Conservation (phyloP, 2,797 vertebrate species). For the Danionella dracula region DNA sequence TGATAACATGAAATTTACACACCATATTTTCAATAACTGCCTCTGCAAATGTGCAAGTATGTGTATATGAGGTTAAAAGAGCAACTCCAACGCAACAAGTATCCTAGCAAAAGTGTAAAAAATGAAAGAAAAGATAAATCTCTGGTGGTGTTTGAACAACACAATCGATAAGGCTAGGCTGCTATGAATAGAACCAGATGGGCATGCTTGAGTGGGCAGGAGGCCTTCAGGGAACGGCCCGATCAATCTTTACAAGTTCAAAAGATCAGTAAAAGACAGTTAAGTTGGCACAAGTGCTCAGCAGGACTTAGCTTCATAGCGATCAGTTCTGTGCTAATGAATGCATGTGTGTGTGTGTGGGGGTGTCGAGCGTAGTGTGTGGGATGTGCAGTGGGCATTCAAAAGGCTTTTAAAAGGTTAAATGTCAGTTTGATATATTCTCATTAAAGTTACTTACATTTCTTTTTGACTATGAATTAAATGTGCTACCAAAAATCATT, state of each 20-base stretch:
- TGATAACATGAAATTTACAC: constrained; percentile 3
- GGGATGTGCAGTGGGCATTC: constrained; percentile 20
- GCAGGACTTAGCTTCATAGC: background rate
- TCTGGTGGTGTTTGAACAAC: constrained; percentile 34
- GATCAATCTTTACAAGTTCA: constrained; percentile 55
- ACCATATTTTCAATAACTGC: background rate
- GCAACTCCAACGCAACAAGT: constrained; percentile 15
- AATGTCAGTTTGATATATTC: constrained; percentile 1
- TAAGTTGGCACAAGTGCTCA: constrained; percentile 19
- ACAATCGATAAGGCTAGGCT: constrained; percentile 11
- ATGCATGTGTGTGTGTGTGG: constrained; percentile 19
- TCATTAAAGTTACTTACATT: constrained; percentile 5
- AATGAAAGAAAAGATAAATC: constrained; percentile 11
- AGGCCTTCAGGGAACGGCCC: constrained; percentile 28
- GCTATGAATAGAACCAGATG: constrained; percentile 44
- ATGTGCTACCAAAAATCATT: no score
- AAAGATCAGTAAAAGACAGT: constrained; percentile 37
- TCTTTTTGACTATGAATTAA: background rate
- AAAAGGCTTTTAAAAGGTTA: constrained; percentile 22
- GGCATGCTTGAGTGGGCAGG: constrained; percentile 47
- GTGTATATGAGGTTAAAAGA: constrained; percentile 48
- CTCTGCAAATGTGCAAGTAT: background rate
- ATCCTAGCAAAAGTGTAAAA: background rate
- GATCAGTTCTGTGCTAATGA: background rate
- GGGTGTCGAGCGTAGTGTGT: constrained; percentile 10